Evolutionary conservation across 2,888 invertebrate species (phyloP), one percentile per base, ranked within the genome.

Genomic region (Mongoloraphidia duomilia): DNA sequence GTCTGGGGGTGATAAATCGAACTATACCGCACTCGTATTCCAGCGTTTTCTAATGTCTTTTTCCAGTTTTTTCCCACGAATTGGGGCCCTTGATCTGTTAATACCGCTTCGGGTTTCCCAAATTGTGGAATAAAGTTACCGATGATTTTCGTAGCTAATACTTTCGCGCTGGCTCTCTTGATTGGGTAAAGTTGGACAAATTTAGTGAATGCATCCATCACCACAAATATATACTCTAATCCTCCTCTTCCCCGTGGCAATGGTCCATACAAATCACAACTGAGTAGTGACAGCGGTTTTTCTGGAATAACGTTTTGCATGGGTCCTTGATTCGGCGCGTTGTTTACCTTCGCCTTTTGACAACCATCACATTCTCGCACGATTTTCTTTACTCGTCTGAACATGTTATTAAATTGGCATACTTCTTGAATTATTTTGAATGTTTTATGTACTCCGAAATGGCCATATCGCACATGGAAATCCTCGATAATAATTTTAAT

Each of bases 141-240:
- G 2, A 54, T 12, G 44, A 53, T 35, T 39, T 46, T 51, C 1
- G 45, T 44, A 2, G 52, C 50, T 8, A 53, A 51, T 12, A 42
- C 46, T 44, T 26, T 34, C 1, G 58, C 56, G 5, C 47, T 53
- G 2, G 56, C 59, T 41, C 51, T 41, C 38, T 50, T 51, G 8
- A 55, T 14, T 2, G 57, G 50, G 43, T 57, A 60, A 3, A 58
- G 37, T 42, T 49, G 50, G 5, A 58, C 51, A 48, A 52, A 57
- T 47, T 59, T 59, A 8, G 54, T 53, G 41, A 59, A 59, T 9
- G 44, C 35, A 43, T 59, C 57, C 2, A 59, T 49, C 8, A 54
- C 47, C 1, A 60, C 58, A 13, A 60, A 55, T 13, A 59, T 50
- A 37, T 56, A 56, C 8, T 54, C 39, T 2, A 54, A 52, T 2